Evolutionary conservation across 2,797 vertebrate species (phyloP).

Genomic region (Adelosebastes latens): DNA sequence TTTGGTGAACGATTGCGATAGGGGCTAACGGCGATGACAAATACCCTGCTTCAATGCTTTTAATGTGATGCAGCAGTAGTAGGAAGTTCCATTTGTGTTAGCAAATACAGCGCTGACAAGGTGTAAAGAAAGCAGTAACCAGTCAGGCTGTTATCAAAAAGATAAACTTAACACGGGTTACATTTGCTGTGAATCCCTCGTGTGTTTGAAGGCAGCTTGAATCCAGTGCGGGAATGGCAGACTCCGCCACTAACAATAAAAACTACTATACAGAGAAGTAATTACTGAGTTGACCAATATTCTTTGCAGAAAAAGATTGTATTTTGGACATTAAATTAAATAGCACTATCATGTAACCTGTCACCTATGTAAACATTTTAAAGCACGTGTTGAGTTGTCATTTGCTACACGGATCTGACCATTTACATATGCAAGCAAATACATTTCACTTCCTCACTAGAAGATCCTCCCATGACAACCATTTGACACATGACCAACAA

Average conservation of each 20-base stretch:
- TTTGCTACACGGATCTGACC: background rate
- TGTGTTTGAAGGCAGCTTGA: background rate
- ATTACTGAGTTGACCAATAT: background rate
- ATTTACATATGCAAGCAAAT: conserved; percentile 3
- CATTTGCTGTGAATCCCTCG: background rate
- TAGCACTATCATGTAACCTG: background rate
- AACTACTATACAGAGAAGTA: background rate
- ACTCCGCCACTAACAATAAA: background rate
- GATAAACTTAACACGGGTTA: background rate
- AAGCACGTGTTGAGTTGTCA: too few species aligned
- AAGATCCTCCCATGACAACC: conserved; percentile 29
- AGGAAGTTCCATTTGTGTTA: background rate
- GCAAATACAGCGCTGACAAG: background rate
- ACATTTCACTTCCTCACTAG: background rate
- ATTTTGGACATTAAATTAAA: background rate
- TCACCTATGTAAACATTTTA: background rate
- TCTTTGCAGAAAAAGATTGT: too few species aligned
- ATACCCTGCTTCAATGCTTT: background rate
- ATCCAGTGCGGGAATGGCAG: too few species aligned
- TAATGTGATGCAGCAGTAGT: background rate
- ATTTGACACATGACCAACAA: conserved; percentile 29
- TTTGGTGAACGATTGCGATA: background rate
- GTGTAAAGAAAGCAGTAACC: background rate
- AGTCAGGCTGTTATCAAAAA: background rate
- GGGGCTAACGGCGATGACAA: background rate